Base-by-base conservation (phyloP, 2,888 invertebrate genomes). In the Gandaritis pyraliata region DNA sequence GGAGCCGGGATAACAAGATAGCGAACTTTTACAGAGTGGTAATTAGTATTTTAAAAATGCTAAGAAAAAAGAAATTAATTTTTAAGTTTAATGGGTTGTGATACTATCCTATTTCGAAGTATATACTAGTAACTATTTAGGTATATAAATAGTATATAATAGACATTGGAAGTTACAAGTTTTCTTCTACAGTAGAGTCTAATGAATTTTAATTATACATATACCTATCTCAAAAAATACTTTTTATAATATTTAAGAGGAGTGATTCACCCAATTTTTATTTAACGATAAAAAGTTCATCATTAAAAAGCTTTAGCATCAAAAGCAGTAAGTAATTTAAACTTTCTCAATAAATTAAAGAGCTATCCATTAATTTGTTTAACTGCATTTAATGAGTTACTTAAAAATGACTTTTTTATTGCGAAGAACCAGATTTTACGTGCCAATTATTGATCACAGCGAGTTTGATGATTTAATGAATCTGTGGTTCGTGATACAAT, bases 1-100 rank as follows among this genome's bases (percentile, higher is more conserved):
- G 65, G 68, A 71, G 58, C 59, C 48, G 61, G 69, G 73, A 68
- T 77, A 80, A 73, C 58, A 58, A 73, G 71, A 65, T 77, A 75
- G 43, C 74, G 63, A 79, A 79, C 69, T 78, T 77, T 67, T 62
- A 67, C 68, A 69, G 65, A 70, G 72, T 38, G 48, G 43, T 54
- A 50, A 53, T 39, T 53, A 49, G 52, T 59, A 52, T 47, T 47
- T 13, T 45, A 51, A 46, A 45, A 51, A 46, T 50, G 41, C 33
- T 38, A 29, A 43, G 52, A 13, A 30, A 41, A 33, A 15, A 38
- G 11, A 33, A 39, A 49, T 49, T 48, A 48, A 15, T 48, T 48
- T 47, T 12, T 7, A 47, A 29, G 8, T 29, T 29, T 12, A n/a
- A 33, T 33, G 33, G 29, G 46, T 29, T 12, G n/a, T 29, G 13